phyloP scores from a whole-genome alignment of 2,888 invertebrate species.

The Peribatodes rhomboidaria region DNA sequence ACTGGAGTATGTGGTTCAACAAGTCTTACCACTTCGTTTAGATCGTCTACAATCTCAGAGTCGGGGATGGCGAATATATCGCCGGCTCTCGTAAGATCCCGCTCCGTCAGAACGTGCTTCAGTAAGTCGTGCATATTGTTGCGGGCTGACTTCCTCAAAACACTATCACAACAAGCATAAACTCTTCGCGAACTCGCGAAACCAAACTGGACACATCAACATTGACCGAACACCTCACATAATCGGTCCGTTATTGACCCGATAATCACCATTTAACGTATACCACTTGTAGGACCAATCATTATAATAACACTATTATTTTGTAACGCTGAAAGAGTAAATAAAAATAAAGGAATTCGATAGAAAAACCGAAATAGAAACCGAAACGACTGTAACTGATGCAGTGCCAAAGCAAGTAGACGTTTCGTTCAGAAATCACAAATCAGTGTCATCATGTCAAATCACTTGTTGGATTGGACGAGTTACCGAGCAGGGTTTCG shows the following conservation, averaged over 20 bases:
- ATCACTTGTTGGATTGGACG: no score
- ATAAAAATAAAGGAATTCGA: conserved; percentile 27
- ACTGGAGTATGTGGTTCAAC: not conserved
- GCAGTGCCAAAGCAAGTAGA: conserved; percentile 47
- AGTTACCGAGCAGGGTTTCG: no score
- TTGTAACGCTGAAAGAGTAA: conserved; percentile 11
- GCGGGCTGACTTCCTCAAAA: conserved; percentile 45
- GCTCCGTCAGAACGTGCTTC: conserved; percentile 94
- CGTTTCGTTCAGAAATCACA: conserved; percentile 55
- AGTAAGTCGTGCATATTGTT: conserved; percentile 96
- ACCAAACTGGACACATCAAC: conserved; percentile 61
- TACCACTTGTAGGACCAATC: conserved; percentile 3
- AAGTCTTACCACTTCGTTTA: conserved; percentile 92
- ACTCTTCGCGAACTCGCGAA: conserved; percentile 38
- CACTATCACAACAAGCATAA: conserved; percentile 47
- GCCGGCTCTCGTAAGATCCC: conserved; percentile 96
- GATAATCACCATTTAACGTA: conserved; percentile 26
- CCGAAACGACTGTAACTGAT: conserved; percentile 9
- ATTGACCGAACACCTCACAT: conserved; percentile 49
- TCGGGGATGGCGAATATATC: conserved; percentile 96
- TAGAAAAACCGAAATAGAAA: conserved; percentile 27
- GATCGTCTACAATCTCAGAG: conserved; percentile 93
- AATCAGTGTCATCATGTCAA: no score
- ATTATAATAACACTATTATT: conserved; percentile 21
- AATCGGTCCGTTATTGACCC: conserved; percentile 38